Conservation (phyloP, 92 coral and sea anemone genomes). For the Phenganax stokvisi region DNA sequence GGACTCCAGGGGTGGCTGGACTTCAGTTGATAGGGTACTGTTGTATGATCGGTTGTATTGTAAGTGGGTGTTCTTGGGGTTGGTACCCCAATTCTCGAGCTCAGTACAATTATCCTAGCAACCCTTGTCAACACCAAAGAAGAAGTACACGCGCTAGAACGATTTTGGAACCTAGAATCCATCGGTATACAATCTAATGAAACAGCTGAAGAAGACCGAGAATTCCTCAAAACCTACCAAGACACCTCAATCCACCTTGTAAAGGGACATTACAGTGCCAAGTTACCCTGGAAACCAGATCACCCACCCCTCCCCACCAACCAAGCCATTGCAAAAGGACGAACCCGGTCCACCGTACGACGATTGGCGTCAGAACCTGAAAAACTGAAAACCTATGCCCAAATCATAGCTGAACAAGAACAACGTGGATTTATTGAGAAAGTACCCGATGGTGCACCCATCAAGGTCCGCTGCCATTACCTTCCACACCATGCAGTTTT, state of each 20-base stretch:
- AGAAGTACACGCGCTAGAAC: conserved; percentile 6
- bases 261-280: background rate
- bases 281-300: conserved; percentile 25
- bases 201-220: too few species aligned
- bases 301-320: conserved; percentile 32
- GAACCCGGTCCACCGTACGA: conserved; percentile 43
- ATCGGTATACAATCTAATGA: background rate
- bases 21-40: too few species aligned
- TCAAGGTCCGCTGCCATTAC: conserved; percentile 31
- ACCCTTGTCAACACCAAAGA: too few species aligned
- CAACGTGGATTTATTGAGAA: conserved; percentile 3
- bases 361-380: conserved; percentile 26
- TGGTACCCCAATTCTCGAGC: too few species aligned
- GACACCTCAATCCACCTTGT: conserved; percentile 14
- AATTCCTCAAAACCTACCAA: background rate
- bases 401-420: conserved; percentile 37
- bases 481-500: conserved; percentile 53
- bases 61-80: too few species aligned
- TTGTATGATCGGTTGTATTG: too few species aligned
- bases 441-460: background rate
- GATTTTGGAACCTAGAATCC: conserved; percentile 37
- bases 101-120: too few species aligned
- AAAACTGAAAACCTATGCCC: conserved; percentile 28
- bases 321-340: conserved; percentile 24
- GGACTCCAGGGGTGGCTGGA: too few species aligned